Conservation (phyloP, 2,113 vertebrate genomes). For the Helogale parvula region DNA sequence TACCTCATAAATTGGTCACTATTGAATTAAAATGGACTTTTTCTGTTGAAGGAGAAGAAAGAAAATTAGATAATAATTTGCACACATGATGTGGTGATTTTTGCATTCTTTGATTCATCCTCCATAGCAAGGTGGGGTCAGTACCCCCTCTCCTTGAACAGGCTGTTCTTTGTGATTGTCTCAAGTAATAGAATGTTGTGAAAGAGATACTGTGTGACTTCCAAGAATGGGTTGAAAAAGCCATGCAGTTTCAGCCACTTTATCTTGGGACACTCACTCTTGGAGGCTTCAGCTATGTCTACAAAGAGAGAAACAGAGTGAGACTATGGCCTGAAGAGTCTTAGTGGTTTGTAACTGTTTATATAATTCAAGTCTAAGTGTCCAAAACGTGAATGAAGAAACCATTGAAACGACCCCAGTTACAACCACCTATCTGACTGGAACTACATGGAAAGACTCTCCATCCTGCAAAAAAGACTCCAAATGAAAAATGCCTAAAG, state of each 20-base stretch:
- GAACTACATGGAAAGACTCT: neutral
- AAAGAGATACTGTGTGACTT: neutral
- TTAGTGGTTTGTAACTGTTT: neutral
- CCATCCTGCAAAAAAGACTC: neutral
- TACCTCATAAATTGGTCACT: neutral
- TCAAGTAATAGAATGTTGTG: neutral
- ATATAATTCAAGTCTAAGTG: neutral
- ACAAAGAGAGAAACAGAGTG: rapidly evolving
- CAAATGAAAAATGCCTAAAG: neutral
- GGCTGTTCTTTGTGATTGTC: neutral
- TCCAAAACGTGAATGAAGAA: neutral
- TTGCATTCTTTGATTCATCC: neutral
- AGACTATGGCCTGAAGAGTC: neutral
- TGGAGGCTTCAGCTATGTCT: neutral
- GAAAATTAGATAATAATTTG: neutral
- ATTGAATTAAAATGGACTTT: neutral
- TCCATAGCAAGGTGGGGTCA: neutral
- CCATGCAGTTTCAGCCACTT: neutral
- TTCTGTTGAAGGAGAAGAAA: neutral
- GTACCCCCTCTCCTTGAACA: neutral
- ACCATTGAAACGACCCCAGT: neutral
- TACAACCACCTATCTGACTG: neutral
- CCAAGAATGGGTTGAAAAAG: neutral
- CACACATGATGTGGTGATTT: neutral
- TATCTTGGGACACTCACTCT: neutral